Evolutionary conservation across 1,140 invertebrate species (phyloP), one percentile per base, ranked within the genome.

Genomic region (Saxidomus purpurata): DNA sequence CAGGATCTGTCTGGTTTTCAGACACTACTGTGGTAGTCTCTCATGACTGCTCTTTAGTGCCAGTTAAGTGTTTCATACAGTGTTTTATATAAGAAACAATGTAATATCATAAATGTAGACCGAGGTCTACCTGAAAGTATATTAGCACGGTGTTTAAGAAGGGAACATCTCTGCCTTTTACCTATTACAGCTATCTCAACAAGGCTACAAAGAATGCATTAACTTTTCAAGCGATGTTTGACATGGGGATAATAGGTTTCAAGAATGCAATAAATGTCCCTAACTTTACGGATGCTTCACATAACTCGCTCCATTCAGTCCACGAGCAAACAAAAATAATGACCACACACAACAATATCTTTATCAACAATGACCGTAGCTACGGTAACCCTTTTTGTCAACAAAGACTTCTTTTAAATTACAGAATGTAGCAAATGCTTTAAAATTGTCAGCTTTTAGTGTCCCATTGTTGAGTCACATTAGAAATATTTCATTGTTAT

Each of bases 251-350:
- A 76, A 76, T 76, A 43, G 71, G 38, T 25, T 25, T 28, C 28
- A 79, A 79, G 49, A 79, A 79, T 79, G 76, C 49, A 52, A 55
- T 79, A 59, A 79, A 79, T 55, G 76, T 31, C 47, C 76, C 55
- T 79, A 25, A 79, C 55, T 79, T 79, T 28, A 79, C 76, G 49
- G 47, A 52, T 55, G 25, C 19, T 79, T 79, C 76, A 79, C 76
- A 79, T 49, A 79, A 79, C 43, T 79, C 40, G 15, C n/a, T 49
- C 28, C 47, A 59, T 79, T 79, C 28, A 79, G 49, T 79, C 47
- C 47, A 15, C 43, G 19, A 79, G 55, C 3, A 3, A 55, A 79
- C 9, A 55, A 49, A 28, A 55, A 79, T 55, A 77, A 77, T 77
- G 40, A 52, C 74, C 74, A 77, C 43, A 49, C 43, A 77, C 40